Conservation (phyloP, 2,888 invertebrate genomes). For the Oeneis ivallda region DNA sequence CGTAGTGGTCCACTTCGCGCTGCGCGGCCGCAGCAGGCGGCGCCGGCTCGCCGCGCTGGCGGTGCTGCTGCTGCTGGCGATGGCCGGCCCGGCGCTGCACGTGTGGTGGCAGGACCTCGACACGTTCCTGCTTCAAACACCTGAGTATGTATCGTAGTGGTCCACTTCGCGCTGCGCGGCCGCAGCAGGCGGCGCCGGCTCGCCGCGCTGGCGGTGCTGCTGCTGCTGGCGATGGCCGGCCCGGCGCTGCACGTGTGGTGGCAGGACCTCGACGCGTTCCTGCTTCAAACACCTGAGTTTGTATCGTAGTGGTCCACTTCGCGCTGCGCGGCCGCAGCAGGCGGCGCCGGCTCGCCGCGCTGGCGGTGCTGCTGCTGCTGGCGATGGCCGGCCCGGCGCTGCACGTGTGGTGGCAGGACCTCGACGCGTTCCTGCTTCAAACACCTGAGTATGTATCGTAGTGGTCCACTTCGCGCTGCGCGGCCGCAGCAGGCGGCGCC, state of each 20-base stretch:
- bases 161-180: slow-evolving; percentile 30
- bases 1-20: slow-evolving; percentile 38
- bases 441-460: too few relatives aligned
- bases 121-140: too few relatives aligned
- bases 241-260: slow-evolving; percentile 46
- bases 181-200: neutral
- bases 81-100: slow-evolving; percentile 41
- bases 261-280: slow-evolving; percentile 46
- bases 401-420: slow-evolving; percentile 45
- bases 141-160: too few relatives aligned
- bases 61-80: slow-evolving; percentile 35
- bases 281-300: too few relatives aligned
- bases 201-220: slow-evolving; percentile 16
- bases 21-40: neutral
- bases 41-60: neutral
- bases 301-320: slow-evolving; percentile 41
- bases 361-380: slow-evolving; percentile 29
- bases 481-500: neutral
- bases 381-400: slow-evolving; percentile 41
- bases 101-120: slow-evolving; percentile 47
- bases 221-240: slow-evolving; percentile 36
- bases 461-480: slow-evolving; percentile 33
- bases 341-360: neutral
- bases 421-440: too few relatives aligned
- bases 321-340: neutral